Percentiles rank a stretch among this genome's conserved stretches.
phyloP scores from a whole-genome alignment of 2,113 vertebrate species.

The Cettia cetti region DNA sequence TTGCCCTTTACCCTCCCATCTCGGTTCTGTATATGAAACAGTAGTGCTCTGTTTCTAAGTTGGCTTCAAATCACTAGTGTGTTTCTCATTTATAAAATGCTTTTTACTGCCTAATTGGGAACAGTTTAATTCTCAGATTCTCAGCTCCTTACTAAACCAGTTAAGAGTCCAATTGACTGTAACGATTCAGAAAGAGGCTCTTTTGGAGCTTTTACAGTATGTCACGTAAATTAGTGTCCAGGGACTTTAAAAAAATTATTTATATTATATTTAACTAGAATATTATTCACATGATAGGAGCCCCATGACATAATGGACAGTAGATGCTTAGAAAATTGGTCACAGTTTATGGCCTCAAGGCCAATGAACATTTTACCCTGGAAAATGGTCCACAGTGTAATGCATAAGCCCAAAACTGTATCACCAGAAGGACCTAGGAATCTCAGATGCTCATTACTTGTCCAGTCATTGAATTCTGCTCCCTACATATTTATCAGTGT shows the following conservation, averaged over 20 bases:
- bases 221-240: background rate
- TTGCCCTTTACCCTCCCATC: slow-evolving; percentile 1
- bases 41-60: slow-evolving; percentile 41
- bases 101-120: slow-evolving; percentile 63
- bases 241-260: background rate
- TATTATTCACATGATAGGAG: slow-evolving; percentile 6
- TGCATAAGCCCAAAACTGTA: background rate
- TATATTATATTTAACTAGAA: slow-evolving; percentile 22
- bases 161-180: slow-evolving; percentile 46
- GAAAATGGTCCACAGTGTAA: background rate
- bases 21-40: background rate
- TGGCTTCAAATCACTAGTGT: slow-evolving; percentile 33
- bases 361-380: background rate
- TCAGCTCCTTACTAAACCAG: slow-evolving; percentile 2
- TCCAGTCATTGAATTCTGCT: background rate
- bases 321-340: background rate
- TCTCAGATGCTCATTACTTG: background rate
- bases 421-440: background rate
- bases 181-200: slow-evolving; percentile 10
- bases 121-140: slow-evolving; percentile 56
- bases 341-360: background rate
- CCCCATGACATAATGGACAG: background rate
- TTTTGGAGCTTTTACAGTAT: slow-evolving; percentile 19
- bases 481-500: background rate
- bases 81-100: slow-evolving; percentile 47